Evolutionary conservation across 2,797 vertebrate species (phyloP).

Genomic region (Melanotaenia parkinsoni): DNA sequence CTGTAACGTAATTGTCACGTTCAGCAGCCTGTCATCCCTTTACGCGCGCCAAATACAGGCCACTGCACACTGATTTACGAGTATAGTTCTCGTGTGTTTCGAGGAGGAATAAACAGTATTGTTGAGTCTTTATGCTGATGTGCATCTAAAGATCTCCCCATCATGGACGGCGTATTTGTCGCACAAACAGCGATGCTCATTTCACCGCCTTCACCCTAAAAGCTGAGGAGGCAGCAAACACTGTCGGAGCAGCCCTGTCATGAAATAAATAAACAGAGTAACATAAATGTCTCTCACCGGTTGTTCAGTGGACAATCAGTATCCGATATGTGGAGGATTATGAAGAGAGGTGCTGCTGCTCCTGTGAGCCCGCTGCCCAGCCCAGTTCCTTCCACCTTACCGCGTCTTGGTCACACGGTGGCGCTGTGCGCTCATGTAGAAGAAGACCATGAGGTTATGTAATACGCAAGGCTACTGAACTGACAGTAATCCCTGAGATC

Average conservation of each 20-base stretch:
- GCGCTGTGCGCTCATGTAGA: constrained; percentile 51
- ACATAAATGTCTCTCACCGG: constrained; percentile 61
- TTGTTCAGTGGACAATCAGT: constrained; percentile 36
- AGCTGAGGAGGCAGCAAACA: not conserved
- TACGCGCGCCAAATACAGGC: constrained; percentile 7
- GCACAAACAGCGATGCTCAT: constrained; percentile 48
- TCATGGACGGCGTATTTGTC: constrained; percentile 58
- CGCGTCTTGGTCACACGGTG: constrained; percentile 66
- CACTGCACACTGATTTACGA: constrained; percentile 17
- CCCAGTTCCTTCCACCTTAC: constrained; percentile 51
- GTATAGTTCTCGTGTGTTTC: constrained; percentile 30
- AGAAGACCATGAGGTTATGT: constrained; percentile 49
- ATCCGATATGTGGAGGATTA: constrained; percentile 55
- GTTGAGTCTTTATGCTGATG: constrained; percentile 26
- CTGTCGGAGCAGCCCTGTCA: not conserved
- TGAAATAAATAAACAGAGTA: not conserved
- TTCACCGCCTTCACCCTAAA: constrained; percentile 33
- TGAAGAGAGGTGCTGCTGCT: constrained; percentile 36
- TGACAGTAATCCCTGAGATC: constrained; percentile 17
- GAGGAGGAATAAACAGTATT: constrained; percentile 1
- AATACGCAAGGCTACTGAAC: constrained; percentile 26
- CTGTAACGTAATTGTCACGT: constrained; percentile 13
- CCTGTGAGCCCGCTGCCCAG: constrained; percentile 61
- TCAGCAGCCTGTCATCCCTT: not conserved
- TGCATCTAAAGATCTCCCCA: constrained; percentile 29